Evolutionary conservation across 1,140 invertebrate genomes (phyloP).

Genomic region (Trachymyrmex septentrionalis): DNA sequence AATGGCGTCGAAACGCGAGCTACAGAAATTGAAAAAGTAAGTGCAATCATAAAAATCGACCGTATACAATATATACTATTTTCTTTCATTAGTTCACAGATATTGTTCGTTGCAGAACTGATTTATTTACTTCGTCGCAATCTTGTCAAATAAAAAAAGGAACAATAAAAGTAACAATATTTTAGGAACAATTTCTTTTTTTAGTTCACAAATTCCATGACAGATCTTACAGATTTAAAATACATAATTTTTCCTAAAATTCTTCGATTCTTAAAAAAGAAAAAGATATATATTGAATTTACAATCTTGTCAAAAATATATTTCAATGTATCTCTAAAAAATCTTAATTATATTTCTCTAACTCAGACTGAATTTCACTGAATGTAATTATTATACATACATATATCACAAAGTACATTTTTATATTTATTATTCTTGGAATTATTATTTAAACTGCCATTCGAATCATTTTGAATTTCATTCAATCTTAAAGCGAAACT

Average conservation of each 20-base stretch:
- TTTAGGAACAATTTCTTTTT: background rate
- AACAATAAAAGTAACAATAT: background rate
- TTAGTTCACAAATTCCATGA: background rate
- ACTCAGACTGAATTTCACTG: background rate
- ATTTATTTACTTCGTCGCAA: background rate
- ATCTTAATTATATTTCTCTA: too few species aligned
- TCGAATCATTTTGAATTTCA: background rate
- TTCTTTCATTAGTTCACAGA: constrained; percentile 25
- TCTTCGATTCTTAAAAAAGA: background rate
- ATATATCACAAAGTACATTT: background rate
- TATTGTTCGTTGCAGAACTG: background rate
- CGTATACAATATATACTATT: constrained; percentile 9
- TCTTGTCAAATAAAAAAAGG: background rate
- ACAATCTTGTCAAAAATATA: background rate
- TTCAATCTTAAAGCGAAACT: background rate
- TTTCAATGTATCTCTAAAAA: background rate
- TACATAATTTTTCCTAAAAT: background rate
- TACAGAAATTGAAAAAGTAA: constrained; percentile 52
- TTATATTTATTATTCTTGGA: background rate
- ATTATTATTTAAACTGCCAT: background rate
- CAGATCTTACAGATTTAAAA: background rate
- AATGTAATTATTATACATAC: background rate
- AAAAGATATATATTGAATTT: background rate
- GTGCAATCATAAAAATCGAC: constrained; percentile 43
- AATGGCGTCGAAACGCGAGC: constrained; percentile 31